Conservation (phyloP, 2,888 invertebrate species). For the Phragmatobia fuliginosa region DNA sequence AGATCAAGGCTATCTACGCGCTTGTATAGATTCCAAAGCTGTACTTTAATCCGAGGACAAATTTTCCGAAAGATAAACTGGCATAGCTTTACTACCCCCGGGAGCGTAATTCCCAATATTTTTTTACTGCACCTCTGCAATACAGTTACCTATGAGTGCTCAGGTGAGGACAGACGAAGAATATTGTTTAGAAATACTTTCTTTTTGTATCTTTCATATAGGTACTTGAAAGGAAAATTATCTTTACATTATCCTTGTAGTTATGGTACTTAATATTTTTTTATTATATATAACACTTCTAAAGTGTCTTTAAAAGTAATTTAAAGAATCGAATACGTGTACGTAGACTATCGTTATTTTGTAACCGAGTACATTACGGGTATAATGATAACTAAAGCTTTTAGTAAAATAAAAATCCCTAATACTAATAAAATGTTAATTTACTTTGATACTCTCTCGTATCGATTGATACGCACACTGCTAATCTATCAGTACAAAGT, state of each 20-base stretch:
- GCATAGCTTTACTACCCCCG: conserved; percentile 63
- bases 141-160: conserved; percentile 23
- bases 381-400: neutral
- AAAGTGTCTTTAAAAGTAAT: neutral
- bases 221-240: neutral
- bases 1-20: conserved; percentile 56
- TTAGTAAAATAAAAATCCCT: too few species aligned
- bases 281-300: too few species aligned
- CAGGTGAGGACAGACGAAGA: conserved; percentile 29
- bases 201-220: conserved; percentile 21
- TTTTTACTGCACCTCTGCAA: conserved; percentile 34
- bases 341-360: neutral
- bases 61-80: conserved; percentile 78
- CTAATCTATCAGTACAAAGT: neutral
- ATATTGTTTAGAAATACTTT: conserved; percentile 33
- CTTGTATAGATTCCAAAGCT: conserved; percentile 63
- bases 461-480: neutral
- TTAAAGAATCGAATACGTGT: neutral
- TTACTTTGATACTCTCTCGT: too few species aligned
- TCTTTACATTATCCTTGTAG: neutral
- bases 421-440: too few species aligned
- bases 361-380: too few species aligned
- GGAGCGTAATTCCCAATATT: conserved; percentile 53
- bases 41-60: conserved; percentile 66
- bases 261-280: too few species aligned